Conservation (phyloP, 1,140 invertebrate genomes). For the Lepidurus apus region DNA sequence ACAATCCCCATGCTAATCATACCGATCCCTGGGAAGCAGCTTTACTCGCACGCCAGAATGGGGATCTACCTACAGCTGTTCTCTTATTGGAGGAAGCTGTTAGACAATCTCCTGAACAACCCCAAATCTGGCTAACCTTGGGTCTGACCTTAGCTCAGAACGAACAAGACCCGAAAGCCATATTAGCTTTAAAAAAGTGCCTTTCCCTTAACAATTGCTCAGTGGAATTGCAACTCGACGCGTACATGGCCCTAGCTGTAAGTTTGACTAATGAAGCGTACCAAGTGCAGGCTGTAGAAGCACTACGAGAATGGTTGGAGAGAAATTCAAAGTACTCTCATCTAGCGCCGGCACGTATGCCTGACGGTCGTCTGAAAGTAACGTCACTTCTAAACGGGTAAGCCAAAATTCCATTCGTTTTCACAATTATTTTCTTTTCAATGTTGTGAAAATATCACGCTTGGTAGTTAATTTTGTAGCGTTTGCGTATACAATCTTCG, state of each 20-base stretch:
- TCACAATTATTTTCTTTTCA: background rate
- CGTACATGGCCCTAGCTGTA: conserved; percentile 83
- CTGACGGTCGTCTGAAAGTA: background rate
- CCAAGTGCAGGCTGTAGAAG: conserved; percentile 52
- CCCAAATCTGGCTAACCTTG: conserved; percentile 63
- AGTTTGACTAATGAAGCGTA: conserved; percentile 89
- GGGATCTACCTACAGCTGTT: conserved; percentile 91
- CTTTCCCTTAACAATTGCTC: conserved; percentile 54
- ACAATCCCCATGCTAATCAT: conserved; percentile 78
- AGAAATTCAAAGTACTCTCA: conserved; percentile 77
- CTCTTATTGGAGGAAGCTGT: conserved; percentile 94
- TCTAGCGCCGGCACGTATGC: conserved; percentile 50
- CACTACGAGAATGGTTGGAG: conserved; percentile 68
- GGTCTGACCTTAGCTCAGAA: conserved; percentile 88
- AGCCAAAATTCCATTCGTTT: background rate
- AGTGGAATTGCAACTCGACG: conserved; percentile 71
- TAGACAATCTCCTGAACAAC: conserved; percentile 71
- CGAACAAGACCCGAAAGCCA: conserved; percentile 80
- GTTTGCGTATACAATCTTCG: background rate
- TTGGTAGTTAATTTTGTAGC: too few relatives aligned
- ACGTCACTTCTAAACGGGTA: conserved; percentile 24
- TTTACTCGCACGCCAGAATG: conserved; percentile 68
- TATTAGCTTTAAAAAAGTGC: conserved; percentile 80
- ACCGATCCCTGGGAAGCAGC: conserved; percentile 81
- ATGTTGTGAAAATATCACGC: background rate